phyloP scores from a whole-genome alignment of 2,113 vertebrate genomes.

The Caretta caretta region DNA sequence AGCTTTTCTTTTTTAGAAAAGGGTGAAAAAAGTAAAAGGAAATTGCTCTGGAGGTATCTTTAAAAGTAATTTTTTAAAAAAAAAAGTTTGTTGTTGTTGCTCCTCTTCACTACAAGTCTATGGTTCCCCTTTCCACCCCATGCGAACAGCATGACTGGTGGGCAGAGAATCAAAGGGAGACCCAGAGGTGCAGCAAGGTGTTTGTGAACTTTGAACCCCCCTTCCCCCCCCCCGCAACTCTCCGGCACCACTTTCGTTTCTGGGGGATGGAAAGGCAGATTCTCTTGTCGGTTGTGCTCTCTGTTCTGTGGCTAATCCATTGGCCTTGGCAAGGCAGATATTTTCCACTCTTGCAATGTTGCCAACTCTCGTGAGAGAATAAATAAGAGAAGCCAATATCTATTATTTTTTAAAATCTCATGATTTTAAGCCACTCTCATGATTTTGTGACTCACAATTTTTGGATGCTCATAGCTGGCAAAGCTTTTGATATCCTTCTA shows the following conservation, averaged over 20 bases:
- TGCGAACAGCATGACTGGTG: background rate
- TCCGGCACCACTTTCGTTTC: background rate
- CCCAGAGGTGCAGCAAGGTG: background rate
- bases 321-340: background rate
- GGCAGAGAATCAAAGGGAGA: background rate
- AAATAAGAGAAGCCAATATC: too few relatives aligned
- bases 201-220: background rate
- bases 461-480: too few relatives aligned
- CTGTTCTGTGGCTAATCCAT: background rate
- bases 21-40: background rate
- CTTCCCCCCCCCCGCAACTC: accelerated
- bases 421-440: too few relatives aligned
- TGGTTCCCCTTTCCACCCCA: background rate
- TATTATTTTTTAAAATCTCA: too few relatives aligned
- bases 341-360: background rate
- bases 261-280: background rate
- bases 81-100: background rate
- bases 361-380: too few relatives aligned
- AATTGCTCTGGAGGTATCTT: background rate
- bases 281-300: background rate
- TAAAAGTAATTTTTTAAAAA: background rate
- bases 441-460: too few relatives aligned
- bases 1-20: background rate
- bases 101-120: background rate
- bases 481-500: background rate